Conservation (phyloP, 2,888 invertebrate species). For the Atethmia centrago region DNA sequence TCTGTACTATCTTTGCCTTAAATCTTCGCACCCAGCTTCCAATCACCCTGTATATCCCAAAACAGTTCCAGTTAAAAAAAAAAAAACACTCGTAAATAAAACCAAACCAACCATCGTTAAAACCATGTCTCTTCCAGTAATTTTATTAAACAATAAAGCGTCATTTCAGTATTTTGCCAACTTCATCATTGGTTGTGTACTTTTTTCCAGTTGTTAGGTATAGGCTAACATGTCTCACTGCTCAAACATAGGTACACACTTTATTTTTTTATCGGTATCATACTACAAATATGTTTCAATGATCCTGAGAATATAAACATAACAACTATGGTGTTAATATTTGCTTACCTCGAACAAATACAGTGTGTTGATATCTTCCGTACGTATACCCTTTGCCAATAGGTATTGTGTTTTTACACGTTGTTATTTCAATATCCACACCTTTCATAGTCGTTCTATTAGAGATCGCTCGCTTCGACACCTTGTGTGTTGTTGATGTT, state of each 20-base stretch:
- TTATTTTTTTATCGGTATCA: not conserved
- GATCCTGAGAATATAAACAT: not conserved
- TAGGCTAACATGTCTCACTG: not conserved
- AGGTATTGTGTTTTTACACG: constrained; percentile 90
- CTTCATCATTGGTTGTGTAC: not conserved
- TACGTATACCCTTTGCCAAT: constrained; percentile 92
- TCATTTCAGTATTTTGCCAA: too few species aligned
- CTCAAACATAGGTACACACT: not conserved
- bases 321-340: constrained; percentile 7
- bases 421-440: constrained; percentile 67
- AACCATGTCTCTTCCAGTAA: not conserved
- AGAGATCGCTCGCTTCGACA: constrained; percentile 73
- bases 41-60: too few species aligned
- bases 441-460: constrained; percentile 71
- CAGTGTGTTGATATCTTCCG: constrained; percentile 92
- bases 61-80: not conserved
- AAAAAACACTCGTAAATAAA: too few species aligned
- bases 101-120: too few species aligned
- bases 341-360: constrained; percentile 92
- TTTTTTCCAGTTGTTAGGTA: not conserved
- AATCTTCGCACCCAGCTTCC: too few species aligned
- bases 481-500: constrained; percentile 69
- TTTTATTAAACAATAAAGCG: not conserved
- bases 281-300: constrained; percentile 9
- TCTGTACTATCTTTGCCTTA: too few species aligned